Conservation (phyloP, 2,113 vertebrate genomes). For the Pyxicephalus adspersus region DNA sequence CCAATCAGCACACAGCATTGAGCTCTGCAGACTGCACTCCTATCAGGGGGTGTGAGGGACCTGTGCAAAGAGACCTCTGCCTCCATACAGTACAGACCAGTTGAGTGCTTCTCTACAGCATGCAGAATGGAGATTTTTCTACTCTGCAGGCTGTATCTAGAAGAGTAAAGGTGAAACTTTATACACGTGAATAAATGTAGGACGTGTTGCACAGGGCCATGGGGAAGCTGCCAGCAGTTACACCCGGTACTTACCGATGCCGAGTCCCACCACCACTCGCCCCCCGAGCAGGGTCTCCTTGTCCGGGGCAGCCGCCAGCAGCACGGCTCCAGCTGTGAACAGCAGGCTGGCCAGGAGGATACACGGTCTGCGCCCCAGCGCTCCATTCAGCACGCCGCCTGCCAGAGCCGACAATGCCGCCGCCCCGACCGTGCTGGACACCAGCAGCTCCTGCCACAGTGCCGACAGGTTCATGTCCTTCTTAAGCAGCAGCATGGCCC, state of each 20-base stretch:
- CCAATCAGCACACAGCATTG: no score
- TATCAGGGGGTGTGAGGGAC: no score
- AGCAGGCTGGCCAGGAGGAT: slow-evolving; percentile 87
- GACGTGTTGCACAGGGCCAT: neutral
- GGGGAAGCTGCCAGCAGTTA: no score
- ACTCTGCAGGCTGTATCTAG: no score
- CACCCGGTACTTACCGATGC: slow-evolving; percentile 88
- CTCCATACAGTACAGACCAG: no score
- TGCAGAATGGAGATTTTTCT: no score
- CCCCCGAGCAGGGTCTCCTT: slow-evolving; percentile 87
- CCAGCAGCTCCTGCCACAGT: slow-evolving; percentile 94
- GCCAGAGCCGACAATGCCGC: slow-evolving; percentile 85
- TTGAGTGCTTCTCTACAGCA: no score
- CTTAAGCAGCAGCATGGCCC: slow-evolving; percentile 93
- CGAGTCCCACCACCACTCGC: slow-evolving; percentile 86
- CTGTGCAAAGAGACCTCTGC: no score
- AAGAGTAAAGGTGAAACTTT: no score
- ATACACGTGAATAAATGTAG: no score
- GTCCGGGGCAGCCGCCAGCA: slow-evolving; percentile 76
- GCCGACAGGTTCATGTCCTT: slow-evolving; percentile 85
- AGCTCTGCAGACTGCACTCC: no score
- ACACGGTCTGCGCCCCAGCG: slow-evolving; percentile 81
- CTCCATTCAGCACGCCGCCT: slow-evolving; percentile 83
- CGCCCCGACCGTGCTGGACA: slow-evolving; percentile 90
- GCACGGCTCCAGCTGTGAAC: slow-evolving; percentile 80